These are phyloP conservation scores for Thalassoma bifasciatum DNA, from an alignment of 2,113 vertebrate genomes.

Conservation along the genomic window DNA sequence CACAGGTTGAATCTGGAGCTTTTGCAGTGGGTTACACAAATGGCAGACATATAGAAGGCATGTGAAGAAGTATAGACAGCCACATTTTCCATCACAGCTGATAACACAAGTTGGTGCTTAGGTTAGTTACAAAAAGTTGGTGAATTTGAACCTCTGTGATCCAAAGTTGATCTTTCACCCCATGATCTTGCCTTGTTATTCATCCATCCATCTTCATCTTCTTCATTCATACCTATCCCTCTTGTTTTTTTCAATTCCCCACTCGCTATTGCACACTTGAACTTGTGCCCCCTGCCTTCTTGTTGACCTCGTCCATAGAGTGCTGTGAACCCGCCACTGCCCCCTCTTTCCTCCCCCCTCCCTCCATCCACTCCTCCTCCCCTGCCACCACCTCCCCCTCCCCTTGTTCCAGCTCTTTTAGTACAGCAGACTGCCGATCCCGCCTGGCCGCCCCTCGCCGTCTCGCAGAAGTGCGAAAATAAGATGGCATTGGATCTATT, in stretches of 20 bases:
- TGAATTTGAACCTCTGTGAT: too few species aligned
- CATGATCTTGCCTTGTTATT: background rate
- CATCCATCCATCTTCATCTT: constrained; percentile 30
- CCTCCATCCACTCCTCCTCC: background rate
- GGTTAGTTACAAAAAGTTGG: too few species aligned
- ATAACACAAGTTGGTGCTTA: too few species aligned
- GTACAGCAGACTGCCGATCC: constrained; percentile 82
- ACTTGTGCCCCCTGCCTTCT: constrained; percentile 88
- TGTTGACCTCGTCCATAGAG: constrained; percentile 81
- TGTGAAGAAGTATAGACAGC: too few species aligned
- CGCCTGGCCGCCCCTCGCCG: constrained; percentile 85
- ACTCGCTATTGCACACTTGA: constrained; percentile 68
- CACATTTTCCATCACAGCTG: too few species aligned
- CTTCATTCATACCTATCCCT: constrained; percentile 35
- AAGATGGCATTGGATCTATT: constrained; percentile 91
- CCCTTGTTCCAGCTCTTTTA: constrained; percentile 72
- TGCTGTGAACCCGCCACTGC: constrained; percentile 64
- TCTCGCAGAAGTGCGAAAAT: constrained; percentile 90
- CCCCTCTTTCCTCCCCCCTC: constrained; percentile 31
- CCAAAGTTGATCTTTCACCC: too few species aligned
- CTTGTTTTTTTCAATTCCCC: constrained; percentile 22
- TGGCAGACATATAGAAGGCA: too few species aligned
- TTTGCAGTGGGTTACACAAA: too few species aligned
- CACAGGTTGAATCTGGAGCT: too few species aligned
- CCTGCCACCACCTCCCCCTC: constrained; percentile 24